phyloP scores from a whole-genome alignment of 1,140 invertebrate genomes.

The Trichonephila clavipes region DNA sequence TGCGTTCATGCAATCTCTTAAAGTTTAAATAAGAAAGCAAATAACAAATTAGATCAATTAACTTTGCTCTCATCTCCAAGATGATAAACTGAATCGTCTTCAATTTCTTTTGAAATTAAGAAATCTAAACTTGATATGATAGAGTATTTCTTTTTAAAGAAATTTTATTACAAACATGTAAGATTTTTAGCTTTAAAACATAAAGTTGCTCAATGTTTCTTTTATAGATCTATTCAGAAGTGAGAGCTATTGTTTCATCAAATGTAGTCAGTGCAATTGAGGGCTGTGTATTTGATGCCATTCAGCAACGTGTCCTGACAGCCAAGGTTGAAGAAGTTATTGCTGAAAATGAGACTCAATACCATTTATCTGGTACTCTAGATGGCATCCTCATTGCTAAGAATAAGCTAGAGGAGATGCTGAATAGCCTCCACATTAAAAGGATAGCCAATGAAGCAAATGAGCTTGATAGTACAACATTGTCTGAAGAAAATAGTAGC shows the following conservation, averaged over 20 bases:
- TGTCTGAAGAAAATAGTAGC: conserved; percentile 64
- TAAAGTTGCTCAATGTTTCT: neutral
- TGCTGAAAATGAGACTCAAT: conserved; percentile 27
- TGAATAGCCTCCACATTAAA: conserved; percentile 39
- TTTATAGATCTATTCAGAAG: conserved; percentile 69
- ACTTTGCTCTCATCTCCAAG: too few relatives aligned
- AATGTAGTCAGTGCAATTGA: conserved; percentile 57
- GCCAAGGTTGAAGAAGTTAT: conserved; percentile 47
- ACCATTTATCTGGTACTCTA: conserved; percentile 60
- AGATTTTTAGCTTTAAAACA: too few relatives aligned
- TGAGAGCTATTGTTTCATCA: conserved; percentile 58
- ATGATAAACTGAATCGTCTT: too few relatives aligned
- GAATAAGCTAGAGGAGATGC: conserved; percentile 48
- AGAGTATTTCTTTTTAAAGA: too few relatives aligned
- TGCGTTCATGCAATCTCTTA: too few relatives aligned
- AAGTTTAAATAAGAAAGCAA: too few relatives aligned
- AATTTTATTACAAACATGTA: too few relatives aligned
- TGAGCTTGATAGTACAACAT: conserved; percentile 55
- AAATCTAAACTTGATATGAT: too few relatives aligned
- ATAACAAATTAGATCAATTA: too few relatives aligned
- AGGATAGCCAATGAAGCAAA: conserved; percentile 39
- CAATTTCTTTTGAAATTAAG: too few relatives aligned
- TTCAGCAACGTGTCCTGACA: conserved; percentile 26
- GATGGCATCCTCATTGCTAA: conserved; percentile 67
- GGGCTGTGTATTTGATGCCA: conserved; percentile 39